Base-by-base conservation (phyloP, 2,888 invertebrate species). In the Tanypteryx hageni region DNA sequence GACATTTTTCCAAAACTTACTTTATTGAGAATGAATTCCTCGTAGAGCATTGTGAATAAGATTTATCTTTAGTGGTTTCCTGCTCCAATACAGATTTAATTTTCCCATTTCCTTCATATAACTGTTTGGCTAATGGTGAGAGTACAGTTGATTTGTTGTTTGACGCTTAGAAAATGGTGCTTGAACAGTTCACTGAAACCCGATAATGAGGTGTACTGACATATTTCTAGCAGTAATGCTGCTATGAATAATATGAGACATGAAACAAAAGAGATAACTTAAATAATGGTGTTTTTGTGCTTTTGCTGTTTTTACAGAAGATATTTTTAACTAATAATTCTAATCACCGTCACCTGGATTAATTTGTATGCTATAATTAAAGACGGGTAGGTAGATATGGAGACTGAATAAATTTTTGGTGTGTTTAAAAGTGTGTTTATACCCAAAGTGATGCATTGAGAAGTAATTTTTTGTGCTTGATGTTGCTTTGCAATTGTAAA, bases 81-180 rank as follows among this genome's bases (percentile, higher is more conserved):
- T 16, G 64, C 64, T 31, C n/a, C 44, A 22, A 64, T 64, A 44
- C 16, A n/a, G n/a, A 44, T 14, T 18, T 44, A 44, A 13, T n/a
- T 68, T 44, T 18, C 83, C 14, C n/a, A 16, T 18, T 44, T 82
- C 61, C 10, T 31, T 59, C 61, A 61, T 9, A 10, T 82, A 4
- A 8, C 27, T 31, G 0, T 83, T 56, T 10, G n/a, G n/a, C 44
- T 44, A 18, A n/a, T n/a, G 10, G 44, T 57, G 18, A n/a, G 44
- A 44, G 64, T n/a, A 18, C 5, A n/a, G 16, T n/a, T 89, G 64
- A 44, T 64, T 68, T 64, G 57, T 83, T 18, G 44, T 83, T 56
- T 56, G 14, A 61, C 18, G 56, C 5, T 16, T 68, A 68, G 18
- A 64, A 89, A 22, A 68, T 68, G 68, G 89, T 89, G 89, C 89